Percentiles rank a stretch among this genome's conserved stretches.
phyloP scores from a whole-genome alignment of 2,888 invertebrate species.

The Antheraea yamamai region DNA sequence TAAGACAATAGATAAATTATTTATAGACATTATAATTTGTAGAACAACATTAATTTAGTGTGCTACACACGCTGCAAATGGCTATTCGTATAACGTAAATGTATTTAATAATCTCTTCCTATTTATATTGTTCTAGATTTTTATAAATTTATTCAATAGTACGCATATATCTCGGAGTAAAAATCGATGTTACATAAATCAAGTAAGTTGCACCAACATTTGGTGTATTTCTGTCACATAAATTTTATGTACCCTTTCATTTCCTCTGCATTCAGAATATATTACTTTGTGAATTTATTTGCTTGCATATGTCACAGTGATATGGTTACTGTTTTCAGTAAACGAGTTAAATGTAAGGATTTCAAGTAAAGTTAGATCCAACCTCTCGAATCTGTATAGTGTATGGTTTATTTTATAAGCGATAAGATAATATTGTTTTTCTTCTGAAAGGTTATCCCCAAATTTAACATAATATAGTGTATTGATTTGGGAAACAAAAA shows the following conservation, averaged over 20 bases:
- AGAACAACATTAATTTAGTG: too few relatives aligned
- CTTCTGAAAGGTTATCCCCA: background rate
- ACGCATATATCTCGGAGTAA: background rate
- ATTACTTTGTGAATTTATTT: background rate
- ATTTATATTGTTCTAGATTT: background rate
- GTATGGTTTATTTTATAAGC: background rate
- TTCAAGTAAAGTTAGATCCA: background rate
- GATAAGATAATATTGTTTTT: background rate
- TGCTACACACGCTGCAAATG: too few relatives aligned
- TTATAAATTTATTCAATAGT: background rate
- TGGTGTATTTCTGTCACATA: constrained; percentile 6
- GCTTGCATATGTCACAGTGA: background rate
- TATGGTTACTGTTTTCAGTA: background rate
- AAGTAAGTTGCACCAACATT: background rate
- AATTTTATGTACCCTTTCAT: background rate
- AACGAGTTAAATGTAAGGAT: background rate
- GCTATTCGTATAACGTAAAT: too few relatives aligned
- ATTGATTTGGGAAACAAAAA: background rate
- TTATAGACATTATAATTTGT: too few relatives aligned
- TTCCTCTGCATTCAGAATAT: background rate
- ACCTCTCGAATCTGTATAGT: background rate
- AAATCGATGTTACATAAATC: background rate
- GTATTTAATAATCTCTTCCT: background rate
- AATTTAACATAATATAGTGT: background rate
- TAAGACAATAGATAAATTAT: too few relatives aligned